A percentile compares a stretch with the other conserved stretches of the same genome.
Conservation (phyloP, 1,140 invertebrate genomes). For the Heliothis virescens region DNA sequence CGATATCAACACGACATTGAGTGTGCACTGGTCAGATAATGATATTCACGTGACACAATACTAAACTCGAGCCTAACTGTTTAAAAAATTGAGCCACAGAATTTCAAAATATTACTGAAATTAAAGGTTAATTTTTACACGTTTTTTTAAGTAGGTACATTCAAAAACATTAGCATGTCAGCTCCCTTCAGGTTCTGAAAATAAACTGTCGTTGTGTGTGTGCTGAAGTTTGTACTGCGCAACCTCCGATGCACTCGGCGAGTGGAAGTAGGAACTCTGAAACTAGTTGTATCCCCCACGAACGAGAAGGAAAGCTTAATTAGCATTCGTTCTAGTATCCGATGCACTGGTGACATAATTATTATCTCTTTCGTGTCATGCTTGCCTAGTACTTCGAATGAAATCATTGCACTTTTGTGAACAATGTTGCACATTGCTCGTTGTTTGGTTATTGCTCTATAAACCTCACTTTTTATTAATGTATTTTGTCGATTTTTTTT, state of each 20-base stretch:
- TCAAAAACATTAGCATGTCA: neutral
- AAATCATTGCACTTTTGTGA: neutral
- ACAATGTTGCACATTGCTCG: neutral
- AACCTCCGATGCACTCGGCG: neutral
- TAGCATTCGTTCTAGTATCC: neutral
- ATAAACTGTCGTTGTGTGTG: too few species aligned
- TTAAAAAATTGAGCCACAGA: too few species aligned
- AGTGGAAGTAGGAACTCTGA: slow-evolving; percentile 11
- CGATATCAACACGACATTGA: too few species aligned
- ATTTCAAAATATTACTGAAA: too few species aligned
- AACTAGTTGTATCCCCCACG: neutral
- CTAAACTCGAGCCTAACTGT: too few species aligned
- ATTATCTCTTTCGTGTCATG: slow-evolving; percentile 31
- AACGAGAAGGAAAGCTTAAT: slow-evolving; percentile 25
- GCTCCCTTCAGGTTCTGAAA: neutral
- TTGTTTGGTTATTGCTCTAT: too few species aligned
- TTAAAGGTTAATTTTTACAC: too few species aligned
- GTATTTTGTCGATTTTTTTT: too few species aligned
- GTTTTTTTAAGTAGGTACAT: neutral
- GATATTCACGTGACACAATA: too few species aligned
- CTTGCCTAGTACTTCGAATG: slow-evolving; percentile 37
- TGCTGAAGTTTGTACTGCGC: neutral
- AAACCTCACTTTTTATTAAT: too few species aligned
- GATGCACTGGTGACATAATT: neutral
- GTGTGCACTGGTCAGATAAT: too few species aligned